Percentiles rank a stretch among this genome's conserved stretches.
These are phyloP conservation scores for Sturnira hondurensis DNA, from an alignment of 2,113 vertebrate species.

Conservation along the genomic window DNA sequence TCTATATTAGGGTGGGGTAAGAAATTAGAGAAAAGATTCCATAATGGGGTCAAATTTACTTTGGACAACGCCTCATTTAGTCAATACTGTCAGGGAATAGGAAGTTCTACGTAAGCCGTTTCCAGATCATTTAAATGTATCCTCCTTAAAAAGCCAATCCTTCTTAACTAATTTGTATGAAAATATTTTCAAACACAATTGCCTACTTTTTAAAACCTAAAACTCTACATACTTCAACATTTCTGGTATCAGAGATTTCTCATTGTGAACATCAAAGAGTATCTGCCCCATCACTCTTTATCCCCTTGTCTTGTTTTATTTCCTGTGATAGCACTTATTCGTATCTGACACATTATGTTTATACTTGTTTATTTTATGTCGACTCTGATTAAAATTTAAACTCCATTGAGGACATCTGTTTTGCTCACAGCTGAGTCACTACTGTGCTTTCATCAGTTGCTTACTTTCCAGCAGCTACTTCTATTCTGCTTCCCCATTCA, in stretches of 20 bases:
- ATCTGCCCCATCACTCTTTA: not conserved
- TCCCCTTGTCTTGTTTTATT: not conserved
- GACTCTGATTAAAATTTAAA: not conserved
- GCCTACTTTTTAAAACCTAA: conserved; percentile 8
- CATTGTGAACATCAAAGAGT: not conserved
- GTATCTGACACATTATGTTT: not conserved
- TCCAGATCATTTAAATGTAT: not conserved
- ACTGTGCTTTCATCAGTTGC: not conserved
- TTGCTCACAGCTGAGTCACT: not conserved
- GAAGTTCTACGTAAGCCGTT: not conserved
- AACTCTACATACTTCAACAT: not conserved
- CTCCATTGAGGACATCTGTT: not conserved
- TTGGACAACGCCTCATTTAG: not conserved
- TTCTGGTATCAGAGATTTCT: not conserved
- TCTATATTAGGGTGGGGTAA: not conserved
- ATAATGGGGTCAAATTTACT: not conserved
- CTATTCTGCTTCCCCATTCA: not conserved
- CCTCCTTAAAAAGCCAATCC: not conserved
- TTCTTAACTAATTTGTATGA: not conserved
- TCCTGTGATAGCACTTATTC: not conserved
- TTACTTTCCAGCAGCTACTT: not conserved
- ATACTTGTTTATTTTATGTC: not conserved
- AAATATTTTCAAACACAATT: not conserved
- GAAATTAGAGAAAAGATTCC: not conserved
- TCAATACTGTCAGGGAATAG: not conserved